Conservation (phyloP, 2,113 vertebrate genomes). For the Holacanthus passer region DNA sequence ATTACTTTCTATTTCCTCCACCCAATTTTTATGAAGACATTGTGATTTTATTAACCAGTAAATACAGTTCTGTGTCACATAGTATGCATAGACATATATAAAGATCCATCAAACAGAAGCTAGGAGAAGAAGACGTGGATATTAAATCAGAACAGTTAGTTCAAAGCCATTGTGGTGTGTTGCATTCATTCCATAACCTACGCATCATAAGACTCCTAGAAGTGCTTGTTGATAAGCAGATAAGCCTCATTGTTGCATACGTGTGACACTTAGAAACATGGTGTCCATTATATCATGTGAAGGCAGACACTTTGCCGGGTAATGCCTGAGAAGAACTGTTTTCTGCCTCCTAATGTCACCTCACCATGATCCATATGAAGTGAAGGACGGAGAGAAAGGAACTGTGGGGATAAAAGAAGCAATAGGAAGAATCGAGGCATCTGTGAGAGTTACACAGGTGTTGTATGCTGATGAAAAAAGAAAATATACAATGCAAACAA, state of each 20-base stretch:
- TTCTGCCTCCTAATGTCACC: neutral
- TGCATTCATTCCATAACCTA: slow-evolving; percentile 41
- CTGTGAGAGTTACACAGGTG: neutral
- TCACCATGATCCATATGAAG: neutral
- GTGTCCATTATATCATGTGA: slow-evolving; percentile 35
- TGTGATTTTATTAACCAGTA: slow-evolving; percentile 85
- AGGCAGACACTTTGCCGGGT: slow-evolving; percentile 2
- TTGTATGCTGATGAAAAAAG: neutral
- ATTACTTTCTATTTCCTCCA: slow-evolving; percentile 81
- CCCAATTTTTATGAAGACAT: slow-evolving; percentile 84
- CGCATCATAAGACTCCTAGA: slow-evolving; percentile 16
- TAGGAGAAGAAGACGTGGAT: slow-evolving; percentile 54
- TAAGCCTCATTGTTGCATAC: slow-evolving; percentile 35
- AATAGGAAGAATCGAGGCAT: neutral
- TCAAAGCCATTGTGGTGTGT: slow-evolving; percentile 48
- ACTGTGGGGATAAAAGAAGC: neutral
- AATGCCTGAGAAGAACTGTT: neutral
- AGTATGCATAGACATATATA: slow-evolving; percentile 72
- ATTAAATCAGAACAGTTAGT: slow-evolving; percentile 73
- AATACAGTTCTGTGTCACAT: slow-evolving; percentile 80
- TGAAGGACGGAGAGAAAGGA: neutral
- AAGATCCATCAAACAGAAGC: slow-evolving; percentile 72
- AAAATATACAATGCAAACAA: neutral
- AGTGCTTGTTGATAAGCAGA: slow-evolving; percentile 34
- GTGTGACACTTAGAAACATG: slow-evolving; percentile 26